Conservation (phyloP, 2,888 invertebrate species). For the Drosophila robusta region DNA sequence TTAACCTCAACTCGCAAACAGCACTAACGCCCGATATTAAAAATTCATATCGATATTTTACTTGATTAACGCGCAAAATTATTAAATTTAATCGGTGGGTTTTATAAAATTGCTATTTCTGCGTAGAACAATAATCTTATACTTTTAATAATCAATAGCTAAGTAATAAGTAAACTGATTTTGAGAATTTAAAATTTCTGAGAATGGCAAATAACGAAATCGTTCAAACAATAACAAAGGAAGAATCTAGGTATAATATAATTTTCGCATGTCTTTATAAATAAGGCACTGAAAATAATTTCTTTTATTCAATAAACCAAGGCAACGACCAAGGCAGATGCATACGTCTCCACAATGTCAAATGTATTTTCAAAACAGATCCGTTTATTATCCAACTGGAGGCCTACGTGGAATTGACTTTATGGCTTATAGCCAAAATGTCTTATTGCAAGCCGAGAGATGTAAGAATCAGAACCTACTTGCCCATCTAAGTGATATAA, state of each 20-base stretch:
- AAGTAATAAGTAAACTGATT: too few relatives aligned
- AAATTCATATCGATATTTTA: conserved; percentile 9
- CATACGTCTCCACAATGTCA: neutral
- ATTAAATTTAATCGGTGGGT: neutral
- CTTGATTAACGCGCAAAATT: neutral
- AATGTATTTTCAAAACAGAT: neutral
- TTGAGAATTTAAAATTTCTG: neutral
- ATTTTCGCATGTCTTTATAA: too few relatives aligned
- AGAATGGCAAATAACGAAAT: neutral
- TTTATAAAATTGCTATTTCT: neutral
- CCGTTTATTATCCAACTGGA: neutral
- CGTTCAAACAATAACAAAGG: neutral
- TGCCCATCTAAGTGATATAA: neutral
- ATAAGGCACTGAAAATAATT: neutral
- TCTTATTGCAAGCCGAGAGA: neutral
- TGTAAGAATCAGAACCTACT: neutral
- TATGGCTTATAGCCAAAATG: neutral
- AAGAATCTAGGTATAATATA: neutral
- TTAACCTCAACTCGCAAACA: neutral
- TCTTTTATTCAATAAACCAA: neutral
- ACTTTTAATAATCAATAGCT: neutral
- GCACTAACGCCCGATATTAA: neutral
- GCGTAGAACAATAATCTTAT: neutral
- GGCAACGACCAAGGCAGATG: neutral
- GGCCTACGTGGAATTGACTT: neutral